Conservation (phyloP, 2,888 invertebrate species). For the Anagyrus pseudococci region DNA sequence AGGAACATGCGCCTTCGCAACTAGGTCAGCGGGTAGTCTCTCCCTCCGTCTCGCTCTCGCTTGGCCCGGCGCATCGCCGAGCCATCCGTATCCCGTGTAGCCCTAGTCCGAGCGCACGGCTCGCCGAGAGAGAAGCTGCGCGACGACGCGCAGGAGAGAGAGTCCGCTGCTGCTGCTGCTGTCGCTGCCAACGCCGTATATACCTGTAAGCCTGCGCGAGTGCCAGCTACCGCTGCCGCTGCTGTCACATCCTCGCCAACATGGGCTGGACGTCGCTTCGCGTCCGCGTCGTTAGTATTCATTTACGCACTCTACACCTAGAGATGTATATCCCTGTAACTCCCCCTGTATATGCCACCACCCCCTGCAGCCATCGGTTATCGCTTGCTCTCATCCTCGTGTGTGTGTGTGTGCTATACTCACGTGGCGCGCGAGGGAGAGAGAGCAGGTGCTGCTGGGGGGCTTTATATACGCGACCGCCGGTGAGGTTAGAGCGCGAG, state of each 20-base stretch:
- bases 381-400: not conserved
- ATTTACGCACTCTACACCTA: too few species aligned
- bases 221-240: too few species aligned
- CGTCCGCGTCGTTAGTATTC: constrained; percentile 66
- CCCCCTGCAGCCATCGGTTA: not conserved
- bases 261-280: constrained; percentile 69
- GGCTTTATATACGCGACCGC: too few species aligned
- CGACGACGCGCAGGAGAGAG: constrained; percentile 41
- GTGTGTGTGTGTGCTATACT: not conserved
- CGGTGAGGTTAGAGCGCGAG: too few species aligned
- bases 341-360: not conserved
- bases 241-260: too few species aligned
- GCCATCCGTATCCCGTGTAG: constrained; percentile 48
- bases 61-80: constrained; percentile 46
- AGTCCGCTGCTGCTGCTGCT: constrained; percentile 38
- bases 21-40: constrained; percentile 54
- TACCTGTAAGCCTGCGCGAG: too few species aligned
- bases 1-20: constrained; percentile 57
- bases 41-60: too few species aligned
- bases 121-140: constrained; percentile 47
- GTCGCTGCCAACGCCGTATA: too few species aligned
- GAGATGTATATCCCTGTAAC: too few species aligned
- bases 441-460: not conserved
- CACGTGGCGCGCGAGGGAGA: not conserved
- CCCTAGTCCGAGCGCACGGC: constrained; percentile 51